Base-by-base conservation (phyloP, 2,113 vertebrate species). In the Sigmodon hispidus region DNA sequence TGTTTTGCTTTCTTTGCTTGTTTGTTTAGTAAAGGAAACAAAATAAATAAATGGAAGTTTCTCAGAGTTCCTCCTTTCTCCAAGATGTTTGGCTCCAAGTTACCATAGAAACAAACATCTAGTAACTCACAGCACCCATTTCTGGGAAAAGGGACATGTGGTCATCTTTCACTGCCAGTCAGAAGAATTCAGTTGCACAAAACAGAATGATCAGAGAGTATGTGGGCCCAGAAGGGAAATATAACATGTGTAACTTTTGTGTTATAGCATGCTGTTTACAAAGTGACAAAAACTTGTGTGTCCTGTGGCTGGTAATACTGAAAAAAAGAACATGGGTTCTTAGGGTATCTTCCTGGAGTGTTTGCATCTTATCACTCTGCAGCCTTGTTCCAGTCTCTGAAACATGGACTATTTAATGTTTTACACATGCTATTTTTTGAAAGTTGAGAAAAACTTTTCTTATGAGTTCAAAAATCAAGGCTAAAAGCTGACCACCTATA, bases 381-480 rank as follows among this genome's bases (percentile, higher is more conserved):
- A 19, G 43, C 45, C 87, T 26, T 91, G 52, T 31, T 70, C 61
- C 31, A 50, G 24, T 83, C 80, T 94, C 52, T 70, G 48, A n/a
- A 21, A n/a, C 45, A 9, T 13, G 1, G 43, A 10, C 75, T 52
- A 16, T 72, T 80, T 70, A 45, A 9, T 57, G n/a, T 85, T 96
- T 93, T 76, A 22, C 40, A 85, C 13, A 15, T 24, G 17, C 17
- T 96, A n/a, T n/a, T n/a, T 29, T 61, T 93, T 70, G 21, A 81
- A 81, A 95, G 29, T 87, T n/a, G 77, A 79, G 70, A 95, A 96
- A 57, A 90, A 19, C 36, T 92, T 84, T 96, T 79, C 84, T 94
- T 92, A 45, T 34, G n/a, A 87, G 55, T 94, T 84, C 63, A 96
- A 55, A 55, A 94, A 93, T 94, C 43, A 81, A 94, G 93, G 96